phyloP scores from a whole-genome alignment of 1,140 invertebrate species.

The Ceratosolen solmsi region DNA sequence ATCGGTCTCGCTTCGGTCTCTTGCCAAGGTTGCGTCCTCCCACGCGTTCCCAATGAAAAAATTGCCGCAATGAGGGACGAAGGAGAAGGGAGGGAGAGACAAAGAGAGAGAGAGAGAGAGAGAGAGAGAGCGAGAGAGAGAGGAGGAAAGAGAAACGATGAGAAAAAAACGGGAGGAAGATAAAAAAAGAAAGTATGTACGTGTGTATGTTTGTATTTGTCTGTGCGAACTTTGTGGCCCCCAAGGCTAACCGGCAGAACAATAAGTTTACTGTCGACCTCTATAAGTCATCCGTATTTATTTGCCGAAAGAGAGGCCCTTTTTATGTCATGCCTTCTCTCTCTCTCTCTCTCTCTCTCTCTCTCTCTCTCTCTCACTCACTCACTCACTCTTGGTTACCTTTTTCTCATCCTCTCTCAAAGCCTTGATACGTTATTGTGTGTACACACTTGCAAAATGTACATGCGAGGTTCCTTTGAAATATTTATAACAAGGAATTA shows the following conservation, averaged over 20 bases:
- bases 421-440: constrained; percentile 27
- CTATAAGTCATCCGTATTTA: constrained; percentile 53
- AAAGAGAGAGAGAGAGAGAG: not conserved
- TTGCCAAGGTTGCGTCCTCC: constrained; percentile 42
- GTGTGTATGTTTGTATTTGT: constrained; percentile 24
- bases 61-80: constrained; percentile 40
- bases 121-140: not conserved
- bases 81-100: not conserved
- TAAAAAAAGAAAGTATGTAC: constrained; percentile 7
- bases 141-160: not conserved
- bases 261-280: constrained; percentile 53
- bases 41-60: constrained; percentile 35
- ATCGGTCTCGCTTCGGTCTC: constrained; percentile 45
- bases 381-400: not conserved
- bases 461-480: constrained; percentile 12
- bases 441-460: constrained; percentile 10
- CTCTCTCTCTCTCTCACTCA: not conserved
- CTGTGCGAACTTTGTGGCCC: constrained; percentile 41
- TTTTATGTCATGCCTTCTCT: constrained; percentile 28
- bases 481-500: constrained; percentile 49
- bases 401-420: constrained; percentile 1
- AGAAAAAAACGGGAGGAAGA: not conserved
- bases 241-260: constrained; percentile 51
- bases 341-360: not conserved
- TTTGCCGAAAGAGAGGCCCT: constrained; percentile 50